Percentiles rank a stretch among this genome's conserved stretches.
These are phyloP conservation scores for Eptesicus fuscus DNA, from an alignment of 2,113 vertebrate species.

Conservation along the genomic window DNA sequence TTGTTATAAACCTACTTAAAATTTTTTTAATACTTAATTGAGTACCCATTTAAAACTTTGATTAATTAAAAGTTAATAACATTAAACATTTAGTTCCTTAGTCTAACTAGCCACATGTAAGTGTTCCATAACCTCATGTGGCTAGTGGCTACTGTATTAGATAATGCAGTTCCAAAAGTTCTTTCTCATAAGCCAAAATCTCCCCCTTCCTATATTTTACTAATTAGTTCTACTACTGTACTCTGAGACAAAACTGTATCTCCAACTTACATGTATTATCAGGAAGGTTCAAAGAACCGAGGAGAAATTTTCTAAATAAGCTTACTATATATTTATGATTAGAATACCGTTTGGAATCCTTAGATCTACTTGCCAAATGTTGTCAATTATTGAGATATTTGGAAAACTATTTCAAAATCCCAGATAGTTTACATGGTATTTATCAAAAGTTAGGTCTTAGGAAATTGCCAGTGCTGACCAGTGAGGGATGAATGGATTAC, in stretches of 20 bases:
- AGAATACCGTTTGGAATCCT: not conserved
- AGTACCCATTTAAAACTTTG: not conserved
- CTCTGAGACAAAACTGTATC: not conserved
- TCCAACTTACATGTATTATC: not conserved
- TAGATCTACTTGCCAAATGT: not conserved
- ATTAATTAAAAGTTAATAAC: not conserved
- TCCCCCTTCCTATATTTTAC: not conserved
- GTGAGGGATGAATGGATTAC: too few species aligned
- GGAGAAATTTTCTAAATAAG: not conserved
- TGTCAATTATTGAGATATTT: not conserved
- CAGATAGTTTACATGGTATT: not conserved
- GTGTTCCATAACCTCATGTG: not conserved
- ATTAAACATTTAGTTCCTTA: not conserved
- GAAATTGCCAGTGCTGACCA: too few species aligned
- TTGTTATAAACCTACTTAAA: not conserved
- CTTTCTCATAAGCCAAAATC: not conserved
- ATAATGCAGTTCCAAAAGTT: not conserved
- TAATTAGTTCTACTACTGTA: not conserved
- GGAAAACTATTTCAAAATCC: not conserved
- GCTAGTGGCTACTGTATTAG: not conserved
- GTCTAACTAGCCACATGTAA: not conserved
- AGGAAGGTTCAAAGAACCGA: not conserved
- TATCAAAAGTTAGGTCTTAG: not conserved
- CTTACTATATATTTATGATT: not conserved
- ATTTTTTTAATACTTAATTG: not conserved